Percentiles rank a stretch among this genome's conserved stretches.
Conservation (phyloP, 2,888 invertebrate species). For the Xestia sexstrigata region DNA sequence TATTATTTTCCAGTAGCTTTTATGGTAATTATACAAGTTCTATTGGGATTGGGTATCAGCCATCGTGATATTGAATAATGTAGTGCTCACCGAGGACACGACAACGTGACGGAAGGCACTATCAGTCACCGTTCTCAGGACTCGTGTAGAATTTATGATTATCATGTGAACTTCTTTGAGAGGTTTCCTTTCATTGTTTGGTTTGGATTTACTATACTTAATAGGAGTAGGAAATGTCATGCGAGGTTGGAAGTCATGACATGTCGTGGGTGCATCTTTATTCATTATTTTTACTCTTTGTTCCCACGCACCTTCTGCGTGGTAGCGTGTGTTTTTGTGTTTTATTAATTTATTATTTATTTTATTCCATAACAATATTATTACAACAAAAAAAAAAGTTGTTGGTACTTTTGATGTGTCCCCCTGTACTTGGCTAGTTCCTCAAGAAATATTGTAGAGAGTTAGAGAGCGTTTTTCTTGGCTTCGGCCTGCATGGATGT, state of each 20-base stretch:
- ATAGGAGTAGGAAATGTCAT: conserved; percentile 21
- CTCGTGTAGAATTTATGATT: conserved; percentile 41
- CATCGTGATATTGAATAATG: conserved; percentile 58
- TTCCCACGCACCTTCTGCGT: background rate
- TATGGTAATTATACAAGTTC: conserved; percentile 4
- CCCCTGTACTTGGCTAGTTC: background rate
- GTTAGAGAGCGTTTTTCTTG: background rate
- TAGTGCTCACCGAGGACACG: conserved; percentile 20
- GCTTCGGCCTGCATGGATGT: background rate
- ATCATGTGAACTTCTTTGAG: conserved; percentile 43
- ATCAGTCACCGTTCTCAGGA: conserved; percentile 43
- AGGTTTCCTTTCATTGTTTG: conserved; percentile 47
- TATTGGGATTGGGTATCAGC: background rate
- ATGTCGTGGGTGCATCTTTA: conserved; percentile 4
- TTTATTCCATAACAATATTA: too few relatives aligned
- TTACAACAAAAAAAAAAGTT: background rate
- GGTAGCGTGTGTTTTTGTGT: too few relatives aligned
- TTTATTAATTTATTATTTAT: too few relatives aligned
- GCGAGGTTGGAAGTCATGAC: conserved; percentile 25
- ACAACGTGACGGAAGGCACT: conserved; percentile 29
- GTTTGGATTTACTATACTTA: conserved; percentile 11
- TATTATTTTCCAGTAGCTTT: background rate
- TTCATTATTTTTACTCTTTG: background rate
- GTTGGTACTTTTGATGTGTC: background rate
- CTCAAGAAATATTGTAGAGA: background rate